Evolutionary conservation across 2,888 invertebrate genomes (phyloP), one percentile per base, ranked within the genome.

Genomic region (Drosophila anomalata): DNA sequence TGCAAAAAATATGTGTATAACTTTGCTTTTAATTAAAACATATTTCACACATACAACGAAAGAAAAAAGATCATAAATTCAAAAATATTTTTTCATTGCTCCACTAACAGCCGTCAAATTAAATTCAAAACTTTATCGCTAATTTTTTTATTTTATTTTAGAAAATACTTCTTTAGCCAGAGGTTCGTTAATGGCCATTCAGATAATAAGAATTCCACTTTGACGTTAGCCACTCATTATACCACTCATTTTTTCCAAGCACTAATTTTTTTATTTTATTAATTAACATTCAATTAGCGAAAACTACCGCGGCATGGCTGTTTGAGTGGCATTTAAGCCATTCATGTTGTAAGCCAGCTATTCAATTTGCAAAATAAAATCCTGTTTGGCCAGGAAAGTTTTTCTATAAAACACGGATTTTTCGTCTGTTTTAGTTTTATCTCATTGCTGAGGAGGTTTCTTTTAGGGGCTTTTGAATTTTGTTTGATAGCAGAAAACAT

Each of bases 1-100:
- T n/a, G 17, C 20, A 33, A 42, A 55, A 17, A 63, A 61, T 53
- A 70, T 67, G n/a, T 3, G 39, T 42, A 57, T 56, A 75, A 83
- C 73, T 80, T 80, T 75, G 73, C 71, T 74, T 86, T 86, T 84
- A 84, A 84, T 84, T 84, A 84, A 84, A 86, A 79, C 75, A 83
- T 84, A 83, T 86, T 86, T 85, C 68, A 48, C 65, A 68, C 17
- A 20, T 50, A 50, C 51, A 39, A 2, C 14, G 17, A 2, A 14
- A 59, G 46, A 41, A 50, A 29, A 39, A 60, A 44, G 26, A 22
- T 29, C 17, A 47, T 29, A 65, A 61, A 52, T 47, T 52, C n/a
- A 11, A 29, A 60, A 50, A 54, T 55, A 46, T 54, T 59, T 63
- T 62, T 52, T 6, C 46, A 11, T 46, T 39, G 55, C 58, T 52